Evolutionary conservation across 2,113 vertebrate species (phyloP).

Genomic region (Lophura nycthemera): DNA sequence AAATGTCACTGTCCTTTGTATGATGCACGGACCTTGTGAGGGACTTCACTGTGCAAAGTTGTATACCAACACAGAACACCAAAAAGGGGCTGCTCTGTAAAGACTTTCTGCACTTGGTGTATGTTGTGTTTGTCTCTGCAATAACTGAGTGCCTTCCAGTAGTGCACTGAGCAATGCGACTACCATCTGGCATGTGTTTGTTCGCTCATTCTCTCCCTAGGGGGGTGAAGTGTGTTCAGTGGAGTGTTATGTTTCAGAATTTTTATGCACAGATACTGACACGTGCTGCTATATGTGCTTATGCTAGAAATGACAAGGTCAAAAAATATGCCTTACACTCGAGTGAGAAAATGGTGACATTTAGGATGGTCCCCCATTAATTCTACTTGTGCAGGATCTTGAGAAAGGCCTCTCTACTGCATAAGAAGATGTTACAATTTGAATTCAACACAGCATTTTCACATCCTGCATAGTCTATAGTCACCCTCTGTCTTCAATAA

Average conservation of each 20-base stretch:
- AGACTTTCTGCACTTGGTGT: neutral
- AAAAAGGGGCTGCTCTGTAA: neutral
- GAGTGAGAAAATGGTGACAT: neutral
- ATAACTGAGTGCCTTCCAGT: slow-evolving; percentile 41
- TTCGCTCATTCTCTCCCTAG: neutral
- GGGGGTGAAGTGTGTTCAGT: slow-evolving; percentile 31
- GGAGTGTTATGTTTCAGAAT: slow-evolving; percentile 49
- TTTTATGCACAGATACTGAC: slow-evolving; percentile 33
- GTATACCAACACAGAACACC: neutral
- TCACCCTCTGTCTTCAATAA: slow-evolving; percentile 17
- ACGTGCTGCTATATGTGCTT: neutral
- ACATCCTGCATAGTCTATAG: slow-evolving; percentile 8
- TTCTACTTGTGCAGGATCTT: neutral
- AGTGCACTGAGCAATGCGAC: slow-evolving; percentile 20
- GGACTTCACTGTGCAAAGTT: neutral
- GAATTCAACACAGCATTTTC: neutral
- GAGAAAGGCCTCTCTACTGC: neutral
- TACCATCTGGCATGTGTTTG: slow-evolving; percentile 66
- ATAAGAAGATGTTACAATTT: neutral
- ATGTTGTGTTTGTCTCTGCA: slow-evolving; percentile 1
- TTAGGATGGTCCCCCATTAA: neutral
- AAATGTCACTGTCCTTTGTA: neutral
- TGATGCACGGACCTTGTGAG: neutral
- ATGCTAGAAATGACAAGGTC: slow-evolving; percentile 28
- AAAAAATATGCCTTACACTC: neutral